Base-by-base conservation (phyloP, 2,888 invertebrate species). In the Pherbina coryleti region DNA sequence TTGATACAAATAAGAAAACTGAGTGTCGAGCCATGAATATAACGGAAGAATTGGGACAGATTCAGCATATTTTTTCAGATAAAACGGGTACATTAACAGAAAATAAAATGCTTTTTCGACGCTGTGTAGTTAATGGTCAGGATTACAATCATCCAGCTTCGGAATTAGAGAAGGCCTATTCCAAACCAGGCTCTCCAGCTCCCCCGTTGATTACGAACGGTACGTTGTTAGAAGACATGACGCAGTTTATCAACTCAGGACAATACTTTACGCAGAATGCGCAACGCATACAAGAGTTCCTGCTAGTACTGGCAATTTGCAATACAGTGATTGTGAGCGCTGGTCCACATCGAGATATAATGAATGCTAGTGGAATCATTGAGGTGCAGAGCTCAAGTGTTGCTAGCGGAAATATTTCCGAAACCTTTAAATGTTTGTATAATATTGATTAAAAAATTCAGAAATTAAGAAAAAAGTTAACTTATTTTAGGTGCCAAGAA, bases 41-140 rank as follows among this genome's bases (percentile, higher is more conserved):
- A 81, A 97, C 98, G 0, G 98, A 99, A 90, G 98, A 99, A 90
- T 92, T 99, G 83, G 99, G 99, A 1, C 98, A 99, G 91, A 92
- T 96, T 70, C 95, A 97, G 86, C 98, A 98, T 86, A 93, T 99
- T 81, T 98, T 99, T 90, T 97, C 97, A 11, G 99, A 99, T 89
- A 99, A 99, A 91, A 99, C 99, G 0, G 99, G 99, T 7, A 99
- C 99, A 2, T 91, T 99, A 77, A 99, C 99, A 0, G 98, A 98
- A 90, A 99, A 99, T 89, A 95, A 97, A 90, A 99, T 99, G 98
- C 93, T 98, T 86, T 99, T 99, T 90, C 93, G 97, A 77, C 92
- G 96, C 70, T 98, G 98, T 87, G 94, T 96, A 3, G 94, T 98
- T 34, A 95, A 93, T 31, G 98, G 97, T 0, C 92, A 94, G 57